phyloP scores from a whole-genome alignment of 2,113 vertebrate genomes.

The Petrocephalus microphthalmus region DNA sequence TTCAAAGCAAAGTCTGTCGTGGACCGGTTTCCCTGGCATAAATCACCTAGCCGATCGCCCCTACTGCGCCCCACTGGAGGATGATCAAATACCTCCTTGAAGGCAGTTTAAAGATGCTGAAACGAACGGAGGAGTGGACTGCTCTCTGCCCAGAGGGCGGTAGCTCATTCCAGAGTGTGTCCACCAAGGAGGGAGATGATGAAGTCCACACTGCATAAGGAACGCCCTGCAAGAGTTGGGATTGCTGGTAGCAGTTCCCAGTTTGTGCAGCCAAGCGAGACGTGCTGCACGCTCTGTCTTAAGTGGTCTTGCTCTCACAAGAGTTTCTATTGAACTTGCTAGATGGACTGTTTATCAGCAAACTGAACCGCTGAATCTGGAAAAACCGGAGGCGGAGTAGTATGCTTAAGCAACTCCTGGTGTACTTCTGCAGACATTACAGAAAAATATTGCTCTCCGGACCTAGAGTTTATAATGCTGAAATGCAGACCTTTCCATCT shows the following conservation, averaged over 20 bases:
- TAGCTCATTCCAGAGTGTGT: not conserved
- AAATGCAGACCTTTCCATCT: too few relatives aligned
- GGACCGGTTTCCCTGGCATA: not conserved
- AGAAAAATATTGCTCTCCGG: too few relatives aligned
- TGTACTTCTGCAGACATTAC: too few relatives aligned
- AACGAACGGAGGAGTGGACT: not conserved
- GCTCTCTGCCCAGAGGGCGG: not conserved
- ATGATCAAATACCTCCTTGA: not conserved
- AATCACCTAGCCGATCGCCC: not conserved
- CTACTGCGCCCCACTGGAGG: not conserved
- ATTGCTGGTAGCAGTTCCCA: not conserved
- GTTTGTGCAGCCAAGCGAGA: too few relatives aligned
- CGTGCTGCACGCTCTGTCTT: too few relatives aligned
- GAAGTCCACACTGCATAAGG: not conserved
- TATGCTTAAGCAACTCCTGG: too few relatives aligned
- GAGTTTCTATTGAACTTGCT: too few relatives aligned
- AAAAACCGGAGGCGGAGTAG: too few relatives aligned
- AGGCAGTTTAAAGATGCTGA: not conserved
- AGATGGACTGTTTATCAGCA: too few relatives aligned
- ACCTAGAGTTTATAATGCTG: too few relatives aligned
- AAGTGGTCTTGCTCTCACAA: too few relatives aligned
- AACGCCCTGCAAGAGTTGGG: not conserved
- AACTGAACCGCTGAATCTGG: too few relatives aligned
- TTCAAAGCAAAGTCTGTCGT: not conserved
- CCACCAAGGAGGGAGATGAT: not conserved